phyloP scores from a whole-genome alignment of 2,797 vertebrate species.

The Sebastes hubbsi region DNA sequence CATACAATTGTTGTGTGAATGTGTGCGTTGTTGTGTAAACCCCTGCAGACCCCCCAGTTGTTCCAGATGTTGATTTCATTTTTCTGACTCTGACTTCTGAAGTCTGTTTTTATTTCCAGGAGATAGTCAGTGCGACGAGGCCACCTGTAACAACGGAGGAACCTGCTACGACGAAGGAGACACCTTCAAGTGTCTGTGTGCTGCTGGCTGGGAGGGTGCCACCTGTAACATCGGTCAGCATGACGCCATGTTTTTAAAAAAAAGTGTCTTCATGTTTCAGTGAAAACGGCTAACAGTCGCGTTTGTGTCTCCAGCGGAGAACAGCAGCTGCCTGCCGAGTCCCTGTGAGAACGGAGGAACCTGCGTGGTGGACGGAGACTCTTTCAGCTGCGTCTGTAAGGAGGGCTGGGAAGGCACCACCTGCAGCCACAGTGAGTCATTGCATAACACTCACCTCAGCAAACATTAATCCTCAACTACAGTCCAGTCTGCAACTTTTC shows the following conservation, averaged over 20 bases:
- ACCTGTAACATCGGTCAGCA: conserved; percentile 90
- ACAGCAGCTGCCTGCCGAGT: conserved; percentile 92
- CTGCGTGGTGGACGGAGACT: conserved; percentile 87
- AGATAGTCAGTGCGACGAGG: conserved; percentile 92
- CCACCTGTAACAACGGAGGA: conserved; percentile 91
- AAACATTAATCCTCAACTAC: neutral
- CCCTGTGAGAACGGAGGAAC: conserved; percentile 93
- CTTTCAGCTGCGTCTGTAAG: conserved; percentile 94
- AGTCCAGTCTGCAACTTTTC: neutral
- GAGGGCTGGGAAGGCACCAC: conserved; percentile 93
- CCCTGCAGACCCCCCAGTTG: neutral
- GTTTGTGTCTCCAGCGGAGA: conserved; percentile 81
- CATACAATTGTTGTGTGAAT: neutral
- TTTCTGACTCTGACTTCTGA: neutral
- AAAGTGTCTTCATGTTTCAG: rapidly evolving
- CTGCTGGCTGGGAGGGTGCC: conserved; percentile 89
- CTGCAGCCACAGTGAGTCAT: conserved; percentile 92
- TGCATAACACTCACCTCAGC: conserved; percentile 44
- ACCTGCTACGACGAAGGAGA: conserved; percentile 90
- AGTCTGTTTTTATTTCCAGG: conserved; percentile 67
- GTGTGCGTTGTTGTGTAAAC: neutral
- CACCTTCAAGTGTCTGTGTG: conserved; percentile 89
- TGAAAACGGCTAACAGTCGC: neutral
- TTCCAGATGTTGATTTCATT: neutral
- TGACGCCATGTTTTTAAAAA: too few species aligned